Base-by-base conservation (phyloP, 2,113 vertebrate genomes). In the Megaceryle maxima region DNA sequence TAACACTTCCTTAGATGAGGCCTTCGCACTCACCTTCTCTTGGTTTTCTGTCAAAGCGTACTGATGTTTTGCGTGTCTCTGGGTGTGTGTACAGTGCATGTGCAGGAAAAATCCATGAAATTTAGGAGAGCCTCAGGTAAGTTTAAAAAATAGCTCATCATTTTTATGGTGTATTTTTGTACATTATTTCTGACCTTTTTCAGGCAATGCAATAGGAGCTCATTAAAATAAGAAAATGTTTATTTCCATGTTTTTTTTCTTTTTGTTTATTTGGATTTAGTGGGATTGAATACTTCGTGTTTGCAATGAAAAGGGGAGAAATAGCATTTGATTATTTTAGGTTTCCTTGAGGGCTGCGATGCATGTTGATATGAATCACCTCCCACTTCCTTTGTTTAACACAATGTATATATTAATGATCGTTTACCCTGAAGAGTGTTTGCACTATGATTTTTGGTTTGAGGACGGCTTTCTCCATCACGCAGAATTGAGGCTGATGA, bases 81-180 rank as follows among this genome's bases (percentile, higher is more conserved):
- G 48, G 85, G 67, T 85, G 41, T 80, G 74, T 15, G 5, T 81
- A 26, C 19, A 21, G 10, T 62, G 73, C 80, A 53, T 56, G 67
- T 66, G 51, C 59, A 77, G 73, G 57, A 60, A 66, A 33, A 0
- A 51, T 1, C 22, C 17, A 20, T 15, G 33, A 21, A 66, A 53
- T 26, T 73, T 17, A 69, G 64, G 16, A 50, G 63, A 94, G 21
- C 25, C 9, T 76, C 77, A 80, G 94, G 94, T 96, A 93, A 95
- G 95, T 94, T 76, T 53, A 64, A 51, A 60, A 68, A 89, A 33
- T 11, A 76, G 19, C 39, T 60, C 4, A 0, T 55, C 2, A 8
- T 28, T 87, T 76, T 43, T 31, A 20, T 17, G 19, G 25, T 77
- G 8, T 50, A 2, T 79, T 74, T 74, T 56, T 35, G 19, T 25